These are phyloP conservation scores for Papilio glaucus DNA, from an alignment of 1,140 invertebrate genomes.

Conservation along the genomic window DNA sequence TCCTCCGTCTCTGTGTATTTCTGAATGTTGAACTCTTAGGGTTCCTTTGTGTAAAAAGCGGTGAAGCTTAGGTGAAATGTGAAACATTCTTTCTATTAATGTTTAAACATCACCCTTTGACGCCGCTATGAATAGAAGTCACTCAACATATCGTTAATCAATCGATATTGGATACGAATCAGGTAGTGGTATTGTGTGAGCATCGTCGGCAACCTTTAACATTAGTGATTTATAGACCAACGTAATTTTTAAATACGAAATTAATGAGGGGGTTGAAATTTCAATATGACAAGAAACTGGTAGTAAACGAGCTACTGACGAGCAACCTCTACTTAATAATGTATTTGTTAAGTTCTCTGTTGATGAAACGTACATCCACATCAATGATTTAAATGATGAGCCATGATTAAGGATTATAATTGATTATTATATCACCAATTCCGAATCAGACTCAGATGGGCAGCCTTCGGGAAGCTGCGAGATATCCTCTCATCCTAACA, in stretches of 20 bases:
- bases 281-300: conserved; percentile 53
- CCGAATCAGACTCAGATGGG: too few species aligned
- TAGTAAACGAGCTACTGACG: conserved; percentile 52
- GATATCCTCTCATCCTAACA: too few species aligned
- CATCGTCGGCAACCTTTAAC: conserved; percentile 67
- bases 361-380: not conserved
- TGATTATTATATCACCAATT: not conserved
- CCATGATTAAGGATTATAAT: not conserved
- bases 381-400: not conserved
- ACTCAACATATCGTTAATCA: conserved; percentile 82
- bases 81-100: conserved; percentile 77
- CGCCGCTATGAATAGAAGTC: conserved; percentile 75
- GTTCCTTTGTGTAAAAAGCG: conserved; percentile 46
- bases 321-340: not conserved
- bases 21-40: conserved; percentile 38
- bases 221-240: conserved; percentile 70
- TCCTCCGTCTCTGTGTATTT: conserved; percentile 46
- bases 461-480: too few species aligned
- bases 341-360: conserved; percentile 11
- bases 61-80: conserved; percentile 62
- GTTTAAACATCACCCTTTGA: conserved; percentile 77
- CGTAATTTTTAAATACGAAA: conserved; percentile 71
- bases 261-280: conserved; percentile 57
- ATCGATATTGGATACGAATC: conserved; percentile 76
- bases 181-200: conserved; percentile 77